These are phyloP conservation scores for Platycheirus rosarum DNA, from an alignment of 2,888 invertebrate species.

Conservation along the genomic window DNA sequence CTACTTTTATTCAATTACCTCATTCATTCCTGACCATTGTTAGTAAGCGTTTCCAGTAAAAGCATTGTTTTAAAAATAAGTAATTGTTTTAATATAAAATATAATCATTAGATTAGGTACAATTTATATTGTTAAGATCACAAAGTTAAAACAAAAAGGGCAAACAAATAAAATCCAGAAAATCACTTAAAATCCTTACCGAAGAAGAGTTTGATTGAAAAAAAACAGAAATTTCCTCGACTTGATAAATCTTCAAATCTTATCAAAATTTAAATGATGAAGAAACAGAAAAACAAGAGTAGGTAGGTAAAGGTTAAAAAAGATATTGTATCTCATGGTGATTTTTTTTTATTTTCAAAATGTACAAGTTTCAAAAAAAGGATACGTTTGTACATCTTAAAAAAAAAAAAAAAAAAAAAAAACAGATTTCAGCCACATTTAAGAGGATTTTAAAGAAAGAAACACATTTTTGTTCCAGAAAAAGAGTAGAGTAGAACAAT, in stretches of 20 bases:
- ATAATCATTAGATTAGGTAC: not conserved
- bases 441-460: not conserved
- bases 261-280: no score
- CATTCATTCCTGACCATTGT: not conserved
- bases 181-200: conserved; percentile 2
- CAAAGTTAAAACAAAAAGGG: conserved; percentile 8
- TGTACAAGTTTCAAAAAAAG: conserved; percentile 17
- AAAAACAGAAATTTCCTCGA: not conserved
- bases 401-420: not conserved
- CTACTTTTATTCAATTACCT: no score
- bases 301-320: no score
- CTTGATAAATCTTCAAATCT: not conserved
- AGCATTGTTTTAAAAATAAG: conserved; percentile 25
- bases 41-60: conserved; percentile 34
- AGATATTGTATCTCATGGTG: no score
- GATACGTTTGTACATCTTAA: conserved; percentile 22
- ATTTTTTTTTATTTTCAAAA: not conserved
- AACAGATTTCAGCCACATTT: conserved; percentile 4
- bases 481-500: conserved; percentile 5
- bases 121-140: conserved; percentile 3
- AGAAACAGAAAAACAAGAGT: no score
- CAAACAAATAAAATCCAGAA: not conserved
- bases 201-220: not conserved
- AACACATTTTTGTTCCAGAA: conserved; percentile 1
- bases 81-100: not conserved